These are phyloP conservation scores for Murina feae DNA, from an alignment of 2,113 vertebrate genomes.

Conservation along the genomic window DNA sequence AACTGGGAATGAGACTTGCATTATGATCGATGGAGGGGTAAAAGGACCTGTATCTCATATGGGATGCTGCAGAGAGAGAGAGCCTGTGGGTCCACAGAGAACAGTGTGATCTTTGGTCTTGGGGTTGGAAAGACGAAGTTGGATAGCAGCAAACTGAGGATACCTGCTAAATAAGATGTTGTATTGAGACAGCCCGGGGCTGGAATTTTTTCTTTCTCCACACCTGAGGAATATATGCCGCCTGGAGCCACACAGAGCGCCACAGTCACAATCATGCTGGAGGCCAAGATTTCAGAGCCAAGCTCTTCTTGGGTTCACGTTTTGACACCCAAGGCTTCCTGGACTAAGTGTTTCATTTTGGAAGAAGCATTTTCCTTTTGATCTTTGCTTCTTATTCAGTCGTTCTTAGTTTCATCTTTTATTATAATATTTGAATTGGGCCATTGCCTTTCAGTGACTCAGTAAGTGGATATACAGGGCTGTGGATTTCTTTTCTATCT, in stretches of 20 bases:
- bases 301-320: conserved; percentile 19
- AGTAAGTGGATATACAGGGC: background rate
- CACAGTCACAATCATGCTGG: background rate
- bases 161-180: background rate
- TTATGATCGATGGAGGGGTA: background rate
- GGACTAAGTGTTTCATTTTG: conserved; percentile 46
- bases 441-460: conserved; percentile 27
- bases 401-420: conserved; percentile 41
- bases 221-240: background rate
- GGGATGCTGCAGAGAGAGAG: background rate
- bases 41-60: background rate
- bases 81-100: background rate
- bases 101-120: background rate
- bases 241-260: background rate
- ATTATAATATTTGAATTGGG: conserved; percentile 43
- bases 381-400: conserved; percentile 37
- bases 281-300: conserved; percentile 45
- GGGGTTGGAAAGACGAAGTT: background rate
- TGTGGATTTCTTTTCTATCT: background rate
- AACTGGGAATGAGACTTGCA: background rate
- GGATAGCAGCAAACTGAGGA: background rate
- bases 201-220: background rate
- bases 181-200: background rate
- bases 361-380: conserved; percentile 50
- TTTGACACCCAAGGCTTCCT: conserved; percentile 30